Conservation (phyloP, 2,888 invertebrate genomes). For the Rapana venosa region DNA sequence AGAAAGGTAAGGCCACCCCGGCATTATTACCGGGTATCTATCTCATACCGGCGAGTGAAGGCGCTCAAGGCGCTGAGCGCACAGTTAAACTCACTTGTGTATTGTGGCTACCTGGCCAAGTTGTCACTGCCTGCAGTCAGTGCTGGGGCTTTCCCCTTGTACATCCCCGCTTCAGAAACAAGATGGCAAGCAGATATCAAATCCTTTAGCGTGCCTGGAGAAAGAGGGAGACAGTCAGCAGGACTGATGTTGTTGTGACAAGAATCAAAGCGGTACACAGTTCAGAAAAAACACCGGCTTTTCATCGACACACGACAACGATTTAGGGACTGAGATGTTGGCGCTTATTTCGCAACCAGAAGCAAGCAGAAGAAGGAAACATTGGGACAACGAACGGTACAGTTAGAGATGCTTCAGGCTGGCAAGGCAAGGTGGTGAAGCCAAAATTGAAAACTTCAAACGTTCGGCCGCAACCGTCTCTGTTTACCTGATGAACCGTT, state of each 20-base stretch:
- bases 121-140: not conserved
- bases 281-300: conserved; percentile 13
- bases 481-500: no score
- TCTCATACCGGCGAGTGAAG: not conserved
- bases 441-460: no score
- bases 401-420: no score
- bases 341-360: no score
- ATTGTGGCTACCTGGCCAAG: not conserved
- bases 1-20: not conserved
- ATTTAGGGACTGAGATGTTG: not conserved
- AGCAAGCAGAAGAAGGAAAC: no score
- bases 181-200: conserved; percentile 24
- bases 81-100: not conserved
- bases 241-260: conserved; percentile 23
- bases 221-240: not conserved
- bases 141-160: not conserved
- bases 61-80: not conserved
- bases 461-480: no score
- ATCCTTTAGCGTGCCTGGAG: not conserved
- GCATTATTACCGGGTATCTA: conserved; percentile 12
- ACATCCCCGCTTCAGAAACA: not conserved
- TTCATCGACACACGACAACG: conserved; percentile 9
- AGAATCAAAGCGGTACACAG: conserved; percentile 8
- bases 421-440: no score
- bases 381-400: no score